A percentile compares a stretch with the other conserved stretches of the same genome.
These are phyloP conservation scores for Neoarius graeffei DNA, from an alignment of 2,113 vertebrate species.

Conservation along the genomic window DNA sequence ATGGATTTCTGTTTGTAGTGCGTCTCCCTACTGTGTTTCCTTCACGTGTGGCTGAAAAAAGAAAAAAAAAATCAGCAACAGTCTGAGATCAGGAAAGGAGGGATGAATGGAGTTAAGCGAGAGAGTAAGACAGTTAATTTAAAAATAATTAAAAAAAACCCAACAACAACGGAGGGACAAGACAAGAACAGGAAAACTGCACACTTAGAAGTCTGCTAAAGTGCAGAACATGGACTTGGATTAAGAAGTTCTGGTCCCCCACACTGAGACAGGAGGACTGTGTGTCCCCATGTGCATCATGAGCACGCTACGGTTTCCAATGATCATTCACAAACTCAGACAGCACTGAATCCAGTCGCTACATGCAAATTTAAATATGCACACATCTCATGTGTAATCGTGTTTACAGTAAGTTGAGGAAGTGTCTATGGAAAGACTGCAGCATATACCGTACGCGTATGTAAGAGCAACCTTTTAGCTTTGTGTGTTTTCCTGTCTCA, in stretches of 20 bases:
- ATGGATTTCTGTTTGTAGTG: constrained; percentile 18
- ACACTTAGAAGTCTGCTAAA: neutral
- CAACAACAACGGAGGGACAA: neutral
- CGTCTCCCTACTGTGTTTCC: constrained; percentile 25
- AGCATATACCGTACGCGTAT: neutral
- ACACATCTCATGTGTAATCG: neutral
- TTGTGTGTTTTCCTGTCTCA: constrained; percentile 59
- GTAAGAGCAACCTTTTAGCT: constrained; percentile 13
- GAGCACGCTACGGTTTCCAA: constrained; percentile 14
- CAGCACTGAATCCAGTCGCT: constrained; percentile 7
- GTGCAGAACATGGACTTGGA: neutral
- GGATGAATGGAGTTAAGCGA: neutral
- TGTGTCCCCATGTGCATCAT: neutral
- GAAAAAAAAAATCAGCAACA: neutral
- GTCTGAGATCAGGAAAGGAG: constrained; percentile 18
- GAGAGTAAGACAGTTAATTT: neutral
- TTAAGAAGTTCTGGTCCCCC: constrained; percentile 8
- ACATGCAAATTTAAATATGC: constrained; percentile 46
- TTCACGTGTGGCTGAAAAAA: constrained; percentile 4
- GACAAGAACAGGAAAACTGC: constrained; percentile 14
- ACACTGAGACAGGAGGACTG: neutral
- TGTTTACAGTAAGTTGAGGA: neutral
- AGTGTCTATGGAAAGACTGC: constrained; percentile 19
- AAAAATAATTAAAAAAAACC: neutral
- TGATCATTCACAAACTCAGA: neutral